Evolutionary conservation across 2,888 invertebrate species (phyloP), one percentile per base, ranked within the genome.

Genomic region (Meteorus colon): DNA sequence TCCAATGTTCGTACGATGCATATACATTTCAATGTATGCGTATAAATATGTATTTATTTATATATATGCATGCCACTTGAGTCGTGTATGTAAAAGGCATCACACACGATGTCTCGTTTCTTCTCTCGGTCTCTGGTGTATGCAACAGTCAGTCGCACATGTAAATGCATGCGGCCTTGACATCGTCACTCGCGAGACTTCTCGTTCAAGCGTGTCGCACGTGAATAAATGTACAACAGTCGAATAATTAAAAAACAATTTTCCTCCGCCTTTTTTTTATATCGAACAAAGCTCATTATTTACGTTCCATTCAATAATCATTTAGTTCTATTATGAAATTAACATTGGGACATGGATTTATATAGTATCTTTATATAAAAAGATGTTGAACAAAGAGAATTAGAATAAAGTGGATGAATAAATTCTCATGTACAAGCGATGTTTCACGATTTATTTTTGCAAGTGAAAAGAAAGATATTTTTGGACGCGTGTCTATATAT

Each of bases 131-230:
- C 65, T 75, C 48, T 63, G 48, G 45, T 72, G 48, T 45, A 74
- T 41, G 34, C 55, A 60, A 41, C 63, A 60, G 51, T 59, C 27
- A 37, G 45, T 62, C 51, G 19, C 41, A 73, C 55, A 73, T 78
- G 77, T 70, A 78, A 79, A 79, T 79, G 74, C 76, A 79, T 76
- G 55, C 76, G 79, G 77, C 79, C 79, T 79, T 79, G 79, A 79
- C 78, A 79, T 74, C 77, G 68, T 75, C 75, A 55, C 55, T 55
- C 19, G 8, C 19, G 55, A 55, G 55, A 55, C 55, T 55, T 19
- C 2, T 55, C 48, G 48, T 48, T 55, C 55, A 55, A 55, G 55
- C 24, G 24, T 19, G 24, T 19, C 55, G n/a, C 55, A 55, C 55
- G 19, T 19, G 19, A 19, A 55, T 55, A 24, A 24, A 19, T 19